phyloP scores from a whole-genome alignment of 1,140 invertebrate species.

The Antheraea mylitta region DNA sequence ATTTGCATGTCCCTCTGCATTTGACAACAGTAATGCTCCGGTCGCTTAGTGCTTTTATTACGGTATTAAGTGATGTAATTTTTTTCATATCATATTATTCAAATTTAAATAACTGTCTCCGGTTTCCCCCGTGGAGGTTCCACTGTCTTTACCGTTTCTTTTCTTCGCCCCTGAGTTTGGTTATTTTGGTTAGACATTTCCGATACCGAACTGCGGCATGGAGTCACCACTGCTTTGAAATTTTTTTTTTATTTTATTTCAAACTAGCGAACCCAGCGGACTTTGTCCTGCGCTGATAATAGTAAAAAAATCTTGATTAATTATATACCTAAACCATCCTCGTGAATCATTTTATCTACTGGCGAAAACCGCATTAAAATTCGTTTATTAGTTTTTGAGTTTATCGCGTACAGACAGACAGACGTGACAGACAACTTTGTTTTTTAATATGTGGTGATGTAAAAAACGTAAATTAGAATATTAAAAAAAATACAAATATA shows the following conservation, averaged over 20 bases:
- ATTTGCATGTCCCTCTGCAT: conserved; percentile 67
- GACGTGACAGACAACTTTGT: too few relatives aligned
- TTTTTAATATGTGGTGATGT: too few relatives aligned
- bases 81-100: conserved; percentile 81
- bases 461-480: too few relatives aligned
- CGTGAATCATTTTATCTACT: too few relatives aligned
- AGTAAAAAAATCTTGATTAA: too few relatives aligned
- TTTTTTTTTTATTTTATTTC: background rate
- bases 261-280: too few relatives aligned
- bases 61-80: conserved; percentile 81
- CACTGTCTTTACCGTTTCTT: conserved; percentile 67
- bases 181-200: conserved; percentile 67
- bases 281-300: too few relatives aligned
- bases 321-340: too few relatives aligned
- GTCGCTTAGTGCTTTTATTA: conserved; percentile 80
- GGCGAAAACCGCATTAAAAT: too few relatives aligned
- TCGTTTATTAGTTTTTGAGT: too few relatives aligned
- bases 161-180: conserved; percentile 67
- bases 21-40: conserved; percentile 75
- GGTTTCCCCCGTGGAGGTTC: conserved; percentile 69
- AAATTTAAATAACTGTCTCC: conserved; percentile 81
- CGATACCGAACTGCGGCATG: conserved; percentile 17
- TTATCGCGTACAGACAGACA: too few relatives aligned
- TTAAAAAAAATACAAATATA: too few relatives aligned
- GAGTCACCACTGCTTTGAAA: background rate